These are phyloP conservation scores for Eilema depressum DNA, from an alignment of 2,888 invertebrate genomes.

Conservation along the genomic window DNA sequence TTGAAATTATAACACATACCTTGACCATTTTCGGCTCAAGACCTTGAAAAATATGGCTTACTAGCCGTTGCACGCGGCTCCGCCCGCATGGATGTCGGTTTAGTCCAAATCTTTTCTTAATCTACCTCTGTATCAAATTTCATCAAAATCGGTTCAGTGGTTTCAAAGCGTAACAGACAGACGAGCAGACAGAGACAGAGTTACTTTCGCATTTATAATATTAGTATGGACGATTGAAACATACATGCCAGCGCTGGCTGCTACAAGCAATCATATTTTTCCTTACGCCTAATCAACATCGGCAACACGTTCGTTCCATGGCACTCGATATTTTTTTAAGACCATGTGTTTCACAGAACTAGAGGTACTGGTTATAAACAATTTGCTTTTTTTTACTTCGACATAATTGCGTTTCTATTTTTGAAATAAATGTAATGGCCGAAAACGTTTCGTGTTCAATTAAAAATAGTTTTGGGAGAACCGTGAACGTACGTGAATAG, in stretches of 20 bases:
- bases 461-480: slow-evolving; percentile 12
- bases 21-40: neutral
- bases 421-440: slow-evolving; percentile 12
- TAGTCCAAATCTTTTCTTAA: no score
- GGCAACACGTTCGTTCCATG: neutral
- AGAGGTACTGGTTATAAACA: slow-evolving; percentile 16
- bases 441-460: slow-evolving; percentile 6
- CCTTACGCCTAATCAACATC: slow-evolving; percentile 3
- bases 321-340: slow-evolving; percentile 12
- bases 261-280: neutral
- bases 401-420: slow-evolving; percentile 14
- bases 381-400: neutral
- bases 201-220: no score
- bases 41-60: neutral
- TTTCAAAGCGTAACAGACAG: no score
- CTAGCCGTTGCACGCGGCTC: no score
- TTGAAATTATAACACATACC: no score
- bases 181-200: no score
- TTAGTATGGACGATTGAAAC: no score
- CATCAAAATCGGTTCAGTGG: no score
- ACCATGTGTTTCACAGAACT: slow-evolving; percentile 3
- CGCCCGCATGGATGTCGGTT: no score
- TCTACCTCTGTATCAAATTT: no score
- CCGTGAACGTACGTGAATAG: neutral
- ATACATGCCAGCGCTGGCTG: neutral